Evolutionary conservation across 1,140 invertebrate genomes (phyloP), one percentile per base, ranked within the genome.

Genomic region (Drosophila parvula): DNA sequence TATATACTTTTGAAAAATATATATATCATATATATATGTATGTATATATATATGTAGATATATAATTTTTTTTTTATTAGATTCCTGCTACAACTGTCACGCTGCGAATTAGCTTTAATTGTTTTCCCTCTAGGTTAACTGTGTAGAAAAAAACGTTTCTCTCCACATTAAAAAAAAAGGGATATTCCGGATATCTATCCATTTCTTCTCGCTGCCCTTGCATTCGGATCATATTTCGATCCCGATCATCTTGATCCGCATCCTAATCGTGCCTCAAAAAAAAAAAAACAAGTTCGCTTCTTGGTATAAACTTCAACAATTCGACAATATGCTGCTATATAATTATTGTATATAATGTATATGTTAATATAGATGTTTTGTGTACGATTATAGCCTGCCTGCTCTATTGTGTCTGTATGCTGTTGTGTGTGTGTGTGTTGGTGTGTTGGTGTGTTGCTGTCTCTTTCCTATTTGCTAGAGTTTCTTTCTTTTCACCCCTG

Each of bases 291-390:
- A 67, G 63, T 85, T 78, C 69, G 73, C 81, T 74, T 80, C 77
- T 81, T 86, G 79, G 82, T 85, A 81, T 70, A 81, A 85, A 86
- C 59, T 81, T 85, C 79, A 82, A 86, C 82, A 86, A 86, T 86
- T 79, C 68, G 82, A 85, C 82, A 86, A 71, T 81, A 62, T 81
- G 65, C 61, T 81, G 73, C 71, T 80, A 75, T 75, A 74, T 69
- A 80, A 71, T 71, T 71, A 71, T 71, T 71, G 65, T 71, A 59
- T 71, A 71, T 67, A 64, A 53, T 79, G 38, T 79, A 55, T 56
- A 60, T 63, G 38, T 75, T 69, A 63, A 64, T 74, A 53, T 69
- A 57, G 51, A 70, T 78, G 43, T 78, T 61, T 67, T 65, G 44
- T 75, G 62, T 74, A 59, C 79, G 64, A 55, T 79, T 70, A 70